Conservation (phyloP, 2,888 invertebrate species). For the Petrophora chlorosata region DNA sequence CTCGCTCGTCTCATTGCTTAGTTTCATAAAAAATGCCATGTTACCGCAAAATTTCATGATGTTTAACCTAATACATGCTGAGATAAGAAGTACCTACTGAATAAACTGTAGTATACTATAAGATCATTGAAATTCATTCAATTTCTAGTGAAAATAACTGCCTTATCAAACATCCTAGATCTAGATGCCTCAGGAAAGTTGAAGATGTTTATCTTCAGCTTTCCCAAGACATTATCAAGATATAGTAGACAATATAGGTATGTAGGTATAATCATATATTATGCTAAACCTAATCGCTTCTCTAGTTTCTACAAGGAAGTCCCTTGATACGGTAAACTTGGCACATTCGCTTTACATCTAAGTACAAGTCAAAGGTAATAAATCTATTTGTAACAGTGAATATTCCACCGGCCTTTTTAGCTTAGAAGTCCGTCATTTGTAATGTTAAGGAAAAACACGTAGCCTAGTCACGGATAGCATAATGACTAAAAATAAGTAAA, state of each 20-base stretch:
- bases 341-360: slow-evolving; percentile 32
- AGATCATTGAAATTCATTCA: too few relatives aligned
- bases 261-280: slow-evolving; percentile 6
- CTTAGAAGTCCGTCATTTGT: slow-evolving; percentile 44
- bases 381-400: slow-evolving; percentile 42
- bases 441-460: slow-evolving; percentile 57
- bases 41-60: too few relatives aligned
- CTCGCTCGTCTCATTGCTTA: too few relatives aligned
- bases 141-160: too few relatives aligned
- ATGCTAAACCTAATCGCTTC: slow-evolving; percentile 8
- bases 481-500: slow-evolving; percentile 60
- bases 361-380: slow-evolving; percentile 30
- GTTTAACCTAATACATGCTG: too few relatives aligned
- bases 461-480: slow-evolving; percentile 49
- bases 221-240: slow-evolving; percentile 2
- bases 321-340: slow-evolving; percentile 20
- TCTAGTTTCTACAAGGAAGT: slow-evolving; percentile 15
- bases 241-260: slow-evolving; percentile 2
- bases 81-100: too few relatives aligned
- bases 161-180: background rate
- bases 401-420: slow-evolving; percentile 44
- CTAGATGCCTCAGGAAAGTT: too few relatives aligned
- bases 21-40: too few relatives aligned
- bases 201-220: background rate
- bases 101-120: too few relatives aligned